Conservation (phyloP, 2,888 invertebrate species). For the Sminthurides aquaticus region DNA sequence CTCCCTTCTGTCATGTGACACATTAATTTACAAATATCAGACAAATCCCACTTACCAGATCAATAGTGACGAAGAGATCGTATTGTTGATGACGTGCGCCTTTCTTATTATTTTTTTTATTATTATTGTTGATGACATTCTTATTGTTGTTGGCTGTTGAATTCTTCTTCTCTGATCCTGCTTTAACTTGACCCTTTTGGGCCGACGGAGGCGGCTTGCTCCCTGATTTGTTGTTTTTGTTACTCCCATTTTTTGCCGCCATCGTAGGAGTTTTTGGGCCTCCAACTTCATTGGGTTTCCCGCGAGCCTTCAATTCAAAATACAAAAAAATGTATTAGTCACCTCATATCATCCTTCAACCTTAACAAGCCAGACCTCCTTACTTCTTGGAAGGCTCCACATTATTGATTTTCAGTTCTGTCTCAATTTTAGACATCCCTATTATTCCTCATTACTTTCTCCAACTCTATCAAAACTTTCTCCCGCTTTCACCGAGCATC, state of each 20-base stretch:
- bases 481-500: too few relatives aligned
- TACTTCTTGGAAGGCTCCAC: too few relatives aligned
- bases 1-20: too few relatives aligned
- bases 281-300: slow-evolving; percentile 71
- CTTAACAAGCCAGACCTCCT: too few relatives aligned
- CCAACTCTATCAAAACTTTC: too few relatives aligned
- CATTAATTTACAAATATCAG: too few relatives aligned
- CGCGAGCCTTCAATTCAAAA: slow-evolving; percentile 58
- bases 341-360: background rate
- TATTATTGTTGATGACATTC: slow-evolving; percentile 47
- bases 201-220: slow-evolving; percentile 58
- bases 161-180: slow-evolving; percentile 50
- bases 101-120: slow-evolving; percentile 62
- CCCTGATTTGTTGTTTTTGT: slow-evolving; percentile 52
- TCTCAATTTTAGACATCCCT: too few relatives aligned
- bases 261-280: slow-evolving; percentile 55
- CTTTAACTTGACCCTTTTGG: slow-evolving; percentile 67
- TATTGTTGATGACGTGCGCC: slow-evolving; percentile 72
- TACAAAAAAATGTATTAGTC: background rate
- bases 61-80: slow-evolving; percentile 72
- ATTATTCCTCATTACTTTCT: too few relatives aligned
- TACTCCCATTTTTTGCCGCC: slow-evolving; percentile 41
- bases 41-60: slow-evolving; percentile 58
- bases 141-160: slow-evolving; percentile 43
- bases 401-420: too few relatives aligned